These are phyloP conservation scores for Dromaius novaehollandiae DNA, from an alignment of 2,113 vertebrate genomes.

Conservation along the genomic window DNA sequence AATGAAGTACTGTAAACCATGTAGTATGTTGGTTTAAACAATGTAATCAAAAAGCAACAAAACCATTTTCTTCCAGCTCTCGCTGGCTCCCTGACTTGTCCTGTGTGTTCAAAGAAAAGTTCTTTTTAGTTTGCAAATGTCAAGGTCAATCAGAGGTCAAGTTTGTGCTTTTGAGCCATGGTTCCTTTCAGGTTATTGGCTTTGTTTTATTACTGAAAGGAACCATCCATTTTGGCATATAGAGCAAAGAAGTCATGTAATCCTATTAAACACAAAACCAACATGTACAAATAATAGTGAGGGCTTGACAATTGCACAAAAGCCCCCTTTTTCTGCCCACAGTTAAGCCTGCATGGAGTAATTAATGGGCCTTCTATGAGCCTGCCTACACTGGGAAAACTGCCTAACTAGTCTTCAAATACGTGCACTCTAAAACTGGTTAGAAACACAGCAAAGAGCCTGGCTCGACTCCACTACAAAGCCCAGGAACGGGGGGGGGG, in stretches of 20 bases:
- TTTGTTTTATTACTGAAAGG: slow-evolving; percentile 78
- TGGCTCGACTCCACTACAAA: background rate
- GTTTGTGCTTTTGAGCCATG: slow-evolving; percentile 68
- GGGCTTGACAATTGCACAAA: slow-evolving; percentile 51
- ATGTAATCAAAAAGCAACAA: slow-evolving; percentile 77
- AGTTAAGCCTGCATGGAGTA: slow-evolving; percentile 33
- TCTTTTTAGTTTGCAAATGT: slow-evolving; percentile 59
- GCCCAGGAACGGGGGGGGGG: background rate
- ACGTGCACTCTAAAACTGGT: background rate
- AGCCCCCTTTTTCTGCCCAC: slow-evolving; percentile 46
- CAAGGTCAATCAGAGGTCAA: slow-evolving; percentile 78
- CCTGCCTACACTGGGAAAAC: slow-evolving; percentile 39
- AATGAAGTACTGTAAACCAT: slow-evolving; percentile 80
- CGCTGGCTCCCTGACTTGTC: slow-evolving; percentile 63
- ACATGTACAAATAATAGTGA: slow-evolving; percentile 74
- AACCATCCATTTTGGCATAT: slow-evolving; percentile 74
- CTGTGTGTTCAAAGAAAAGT: slow-evolving; percentile 69
- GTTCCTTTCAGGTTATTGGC: slow-evolving; percentile 71
- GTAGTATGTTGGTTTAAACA: slow-evolving; percentile 79
- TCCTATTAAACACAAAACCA: slow-evolving; percentile 70
- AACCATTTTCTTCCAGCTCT: slow-evolving; percentile 64
- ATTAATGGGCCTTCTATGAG: slow-evolving; percentile 48
- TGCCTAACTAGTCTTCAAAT: slow-evolving; percentile 53
- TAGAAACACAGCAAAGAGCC: background rate
- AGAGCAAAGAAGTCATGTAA: slow-evolving; percentile 73